phyloP scores from a whole-genome alignment of 2,113 vertebrate genomes.

The Tursiops truncatus region DNA sequence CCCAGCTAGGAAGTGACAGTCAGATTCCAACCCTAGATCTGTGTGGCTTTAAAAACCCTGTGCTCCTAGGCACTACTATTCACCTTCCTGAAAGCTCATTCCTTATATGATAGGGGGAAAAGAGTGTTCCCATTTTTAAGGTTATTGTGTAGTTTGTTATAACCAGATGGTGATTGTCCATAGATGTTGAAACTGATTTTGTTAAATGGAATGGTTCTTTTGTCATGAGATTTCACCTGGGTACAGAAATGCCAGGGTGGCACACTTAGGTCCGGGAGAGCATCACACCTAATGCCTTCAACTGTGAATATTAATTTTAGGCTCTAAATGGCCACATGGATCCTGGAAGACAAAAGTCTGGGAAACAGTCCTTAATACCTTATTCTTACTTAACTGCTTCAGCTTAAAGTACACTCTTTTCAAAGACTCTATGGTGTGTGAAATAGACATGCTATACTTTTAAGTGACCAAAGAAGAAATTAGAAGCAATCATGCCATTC shows the following conservation, averaged over 20 bases:
- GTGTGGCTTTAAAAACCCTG: background rate
- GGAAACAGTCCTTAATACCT: background rate
- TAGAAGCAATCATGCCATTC: background rate
- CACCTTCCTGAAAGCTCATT: constrained; percentile 19
- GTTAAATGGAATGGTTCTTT: constrained; percentile 36
- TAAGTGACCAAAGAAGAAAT: background rate
- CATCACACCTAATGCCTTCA: background rate
- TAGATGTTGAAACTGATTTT: constrained; percentile 26
- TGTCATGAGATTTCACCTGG: background rate
- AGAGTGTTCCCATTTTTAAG: background rate
- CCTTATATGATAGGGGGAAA: background rate
- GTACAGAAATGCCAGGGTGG: background rate
- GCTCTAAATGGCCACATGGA: background rate
- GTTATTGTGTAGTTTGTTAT: constrained; percentile 15
- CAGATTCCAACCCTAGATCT: background rate
- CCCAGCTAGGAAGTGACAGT: background rate
- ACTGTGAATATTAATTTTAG: constrained; percentile 41
- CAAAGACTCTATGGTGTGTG: background rate
- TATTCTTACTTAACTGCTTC: background rate
- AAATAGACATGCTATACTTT: background rate
- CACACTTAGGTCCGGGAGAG: constrained; percentile 7
- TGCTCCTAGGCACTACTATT: background rate
- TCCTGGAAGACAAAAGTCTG: background rate
- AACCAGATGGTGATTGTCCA: background rate
- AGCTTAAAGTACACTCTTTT: background rate